Conservation (phyloP, 2,888 invertebrate genomes). For the Spilosoma lubricipeda region DNA sequence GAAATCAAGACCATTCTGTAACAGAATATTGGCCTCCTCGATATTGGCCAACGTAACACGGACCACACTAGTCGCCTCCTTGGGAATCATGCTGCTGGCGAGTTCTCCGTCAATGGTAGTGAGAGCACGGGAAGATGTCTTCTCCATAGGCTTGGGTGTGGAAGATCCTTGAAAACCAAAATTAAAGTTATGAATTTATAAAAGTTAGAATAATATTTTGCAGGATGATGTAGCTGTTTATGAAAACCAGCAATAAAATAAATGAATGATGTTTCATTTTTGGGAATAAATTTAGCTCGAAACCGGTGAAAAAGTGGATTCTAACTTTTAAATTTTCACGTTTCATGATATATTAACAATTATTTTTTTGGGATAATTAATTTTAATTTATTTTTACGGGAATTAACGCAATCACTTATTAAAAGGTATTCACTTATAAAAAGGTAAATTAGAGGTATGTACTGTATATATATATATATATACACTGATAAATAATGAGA, state of each 20-base stretch:
- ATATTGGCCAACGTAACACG: constrained; percentile 91
- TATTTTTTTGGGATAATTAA: no score
- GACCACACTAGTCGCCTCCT: constrained; percentile 88
- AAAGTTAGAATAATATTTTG: background rate
- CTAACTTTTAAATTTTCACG: no score
- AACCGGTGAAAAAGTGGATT: background rate
- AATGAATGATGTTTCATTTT: background rate
- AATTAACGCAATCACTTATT: no score
- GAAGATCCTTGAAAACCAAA: constrained; percentile 67
- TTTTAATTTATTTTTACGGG: no score
- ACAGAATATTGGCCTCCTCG: constrained; percentile 91
- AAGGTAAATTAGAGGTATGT: no score
- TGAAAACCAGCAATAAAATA: background rate
- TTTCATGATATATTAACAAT: no score
- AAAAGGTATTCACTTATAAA: no score
- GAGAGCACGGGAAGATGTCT: constrained; percentile 73
- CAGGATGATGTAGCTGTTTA: background rate
- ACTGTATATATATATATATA: no score
- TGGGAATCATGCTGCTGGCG: constrained; percentile 82
- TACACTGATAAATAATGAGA: background rate
- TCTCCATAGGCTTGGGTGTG: constrained; percentile 78
- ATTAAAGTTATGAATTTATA: background rate
- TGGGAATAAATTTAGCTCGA: background rate
- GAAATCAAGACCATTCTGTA: constrained; percentile 94
- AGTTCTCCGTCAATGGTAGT: constrained; percentile 81